Conservation (phyloP, 2,888 invertebrate species). For the Plagodis pulveraria region DNA sequence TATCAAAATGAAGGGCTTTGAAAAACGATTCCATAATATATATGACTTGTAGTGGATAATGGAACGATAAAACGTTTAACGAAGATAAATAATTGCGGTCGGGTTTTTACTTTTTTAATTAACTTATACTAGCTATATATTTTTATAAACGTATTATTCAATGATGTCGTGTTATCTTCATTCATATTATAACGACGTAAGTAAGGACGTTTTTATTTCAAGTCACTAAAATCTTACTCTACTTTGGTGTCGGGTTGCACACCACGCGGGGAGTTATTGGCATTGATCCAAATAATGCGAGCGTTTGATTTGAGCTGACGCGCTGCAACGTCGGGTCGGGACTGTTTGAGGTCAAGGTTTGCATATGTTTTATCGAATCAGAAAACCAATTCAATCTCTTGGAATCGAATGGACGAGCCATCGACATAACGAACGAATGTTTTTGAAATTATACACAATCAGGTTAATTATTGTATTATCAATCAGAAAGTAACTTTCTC, state of each 20-base stretch:
- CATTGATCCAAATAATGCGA: conserved; percentile 20
- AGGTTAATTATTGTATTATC: conserved; percentile 14
- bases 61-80: too few species aligned
- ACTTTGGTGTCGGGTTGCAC: conserved; percentile 16
- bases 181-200: neutral
- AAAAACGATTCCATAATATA: too few species aligned
- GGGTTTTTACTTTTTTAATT: too few species aligned
- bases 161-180: neutral
- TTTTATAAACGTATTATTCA: too few species aligned
- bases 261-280: conserved; percentile 17
- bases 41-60: too few species aligned
- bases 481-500: conserved; percentile 22
- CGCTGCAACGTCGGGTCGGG: conserved; percentile 14
- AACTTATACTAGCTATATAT: too few species aligned
- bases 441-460: neutral
- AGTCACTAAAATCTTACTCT: conserved; percentile 9
- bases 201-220: conserved; percentile 6
- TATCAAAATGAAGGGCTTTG: too few species aligned
- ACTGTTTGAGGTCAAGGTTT: conserved; percentile 25
- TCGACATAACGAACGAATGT: too few species aligned
- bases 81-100: too few species aligned
- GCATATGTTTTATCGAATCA: conserved; percentile 8
- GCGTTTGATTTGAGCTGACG: conserved; percentile 23
- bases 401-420: too few species aligned
- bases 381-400: conserved; percentile 2